Evolutionary conservation across 2,113 vertebrate species (phyloP), one percentile per base, ranked within the genome.

Genomic region (Chloebia gouldiae): DNA sequence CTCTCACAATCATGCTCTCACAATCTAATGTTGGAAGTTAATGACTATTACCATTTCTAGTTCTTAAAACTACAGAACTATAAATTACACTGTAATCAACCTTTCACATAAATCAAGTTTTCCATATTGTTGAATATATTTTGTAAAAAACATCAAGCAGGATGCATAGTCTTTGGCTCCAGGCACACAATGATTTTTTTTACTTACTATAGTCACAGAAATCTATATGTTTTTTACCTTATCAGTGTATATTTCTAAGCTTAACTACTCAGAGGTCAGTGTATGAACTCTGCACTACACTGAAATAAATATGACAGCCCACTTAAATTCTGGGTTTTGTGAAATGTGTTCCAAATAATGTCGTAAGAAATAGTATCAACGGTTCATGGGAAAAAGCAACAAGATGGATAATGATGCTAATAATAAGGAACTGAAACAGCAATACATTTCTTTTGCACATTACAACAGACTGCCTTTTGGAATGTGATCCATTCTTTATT

Each of bases 21-120:
- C n/a, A n/a, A n/a, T 85, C 82, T 86, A 51, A 81, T 68, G 69
- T 71, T 93, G n/a, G 73, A 83, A 88, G 77, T 86, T 93, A 92
- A 84, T 76, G 80, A 81, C 68, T 78, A 19, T 71, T 94, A 40
- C 61, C 22, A 9, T 81, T 92, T 86, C 70, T 69, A 84, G 51
- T 91, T 91, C 77, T 95, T 72, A 71, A 93, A 91, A 89, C 40
- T 93, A 49, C 57, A 79, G 86, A 86, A 68, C 83, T 86, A 75
- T 95, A 95, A 91, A 96, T 94, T 91, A 89, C 65, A 49, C 80
- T 79, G 83, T 89, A 96, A 93, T 95, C 77, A 92, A 84, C 81
- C 83, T 89, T 91, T 92, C 92, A 92, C 37, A 49, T 94, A 92
- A 94, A 95, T 94, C 92, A 94, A 81, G 11, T 84, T 92, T 37